A percentile compares a stretch with the other conserved stretches of the same genome.
phyloP scores from a whole-genome alignment of 2,888 invertebrate species.

The Leptinotarsa tumamoca region DNA sequence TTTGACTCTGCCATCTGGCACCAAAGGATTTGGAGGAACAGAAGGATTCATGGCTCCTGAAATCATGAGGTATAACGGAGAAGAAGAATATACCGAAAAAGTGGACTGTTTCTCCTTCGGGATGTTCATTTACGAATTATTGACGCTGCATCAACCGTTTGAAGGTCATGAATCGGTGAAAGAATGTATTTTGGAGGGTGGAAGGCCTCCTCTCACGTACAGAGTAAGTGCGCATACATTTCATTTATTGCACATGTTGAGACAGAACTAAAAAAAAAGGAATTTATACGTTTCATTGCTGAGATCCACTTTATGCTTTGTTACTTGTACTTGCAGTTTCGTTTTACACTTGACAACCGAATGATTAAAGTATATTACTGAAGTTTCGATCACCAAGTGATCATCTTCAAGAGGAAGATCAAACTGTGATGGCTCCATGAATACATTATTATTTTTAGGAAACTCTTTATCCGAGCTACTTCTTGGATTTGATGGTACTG shows the following conservation, averaged over 20 bases:
- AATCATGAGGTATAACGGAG: constrained; percentile 97
- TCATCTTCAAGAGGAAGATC: no score
- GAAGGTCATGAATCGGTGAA: constrained; percentile 97
- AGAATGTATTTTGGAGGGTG: constrained; percentile 95
- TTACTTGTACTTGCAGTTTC: no score
- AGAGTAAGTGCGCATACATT: constrained; percentile 70
- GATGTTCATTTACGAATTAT: constrained; percentile 96
- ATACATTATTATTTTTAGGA: constrained; percentile 68
- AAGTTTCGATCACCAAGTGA: no score
- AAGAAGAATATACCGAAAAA: constrained; percentile 98
- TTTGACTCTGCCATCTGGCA: constrained; percentile 87
- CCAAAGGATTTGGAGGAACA: constrained; percentile 98
- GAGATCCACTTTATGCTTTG: no score
- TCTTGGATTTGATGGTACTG: constrained; percentile 93
- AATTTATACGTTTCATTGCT: no score
- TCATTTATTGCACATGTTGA: not conserved
- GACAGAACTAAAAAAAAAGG: not conserved
- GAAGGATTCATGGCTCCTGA: constrained; percentile 99
- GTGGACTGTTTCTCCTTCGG: constrained; percentile 99
- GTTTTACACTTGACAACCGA: no score
- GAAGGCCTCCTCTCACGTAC: constrained; percentile 87
- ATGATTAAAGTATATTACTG: no score
- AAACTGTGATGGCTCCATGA: no score
- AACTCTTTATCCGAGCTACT: constrained; percentile 85
- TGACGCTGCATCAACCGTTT: constrained; percentile 93